A percentile compares a stretch with the other conserved stretches of the same genome.
Conservation (phyloP, 2,113 vertebrate species). For the Poecile atricapillus region DNA sequence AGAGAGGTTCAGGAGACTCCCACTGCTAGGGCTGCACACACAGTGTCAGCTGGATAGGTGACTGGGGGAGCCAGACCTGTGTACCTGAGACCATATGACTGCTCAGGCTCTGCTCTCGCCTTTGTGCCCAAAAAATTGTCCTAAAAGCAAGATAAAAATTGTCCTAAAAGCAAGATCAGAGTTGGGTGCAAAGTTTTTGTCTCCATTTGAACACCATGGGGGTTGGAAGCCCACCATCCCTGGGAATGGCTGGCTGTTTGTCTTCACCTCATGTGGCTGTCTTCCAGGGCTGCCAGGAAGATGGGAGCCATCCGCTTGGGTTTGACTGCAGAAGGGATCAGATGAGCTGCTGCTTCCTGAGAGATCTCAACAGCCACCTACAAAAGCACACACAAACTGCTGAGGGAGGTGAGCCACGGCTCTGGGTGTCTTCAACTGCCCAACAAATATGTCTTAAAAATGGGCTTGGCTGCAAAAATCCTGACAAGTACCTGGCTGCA, state of each 20-base stretch:
- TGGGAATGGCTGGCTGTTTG: background rate
- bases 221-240: background rate
- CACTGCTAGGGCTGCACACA: background rate
- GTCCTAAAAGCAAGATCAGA: background rate
- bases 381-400: rapidly evolving
- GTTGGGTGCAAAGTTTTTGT: background rate
- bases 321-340: background rate
- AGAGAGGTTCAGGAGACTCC: background rate
- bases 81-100: background rate
- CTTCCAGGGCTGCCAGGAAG: background rate
- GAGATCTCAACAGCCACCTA: background rate
- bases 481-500: background rate
- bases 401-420: background rate
- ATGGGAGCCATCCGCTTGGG: background rate
- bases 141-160: background rate
- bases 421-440: background rate
- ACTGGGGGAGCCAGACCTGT: background rate
- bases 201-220: background rate
- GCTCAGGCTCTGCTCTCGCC: background rate
- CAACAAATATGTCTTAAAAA: background rate
- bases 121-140: background rate
- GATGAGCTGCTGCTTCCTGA: background rate
- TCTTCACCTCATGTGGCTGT: background rate
- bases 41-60: rapidly evolving
- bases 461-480: background rate